Evolutionary conservation across 1,140 invertebrate species (phyloP).

Genomic region (Aphidius ervi): DNA sequence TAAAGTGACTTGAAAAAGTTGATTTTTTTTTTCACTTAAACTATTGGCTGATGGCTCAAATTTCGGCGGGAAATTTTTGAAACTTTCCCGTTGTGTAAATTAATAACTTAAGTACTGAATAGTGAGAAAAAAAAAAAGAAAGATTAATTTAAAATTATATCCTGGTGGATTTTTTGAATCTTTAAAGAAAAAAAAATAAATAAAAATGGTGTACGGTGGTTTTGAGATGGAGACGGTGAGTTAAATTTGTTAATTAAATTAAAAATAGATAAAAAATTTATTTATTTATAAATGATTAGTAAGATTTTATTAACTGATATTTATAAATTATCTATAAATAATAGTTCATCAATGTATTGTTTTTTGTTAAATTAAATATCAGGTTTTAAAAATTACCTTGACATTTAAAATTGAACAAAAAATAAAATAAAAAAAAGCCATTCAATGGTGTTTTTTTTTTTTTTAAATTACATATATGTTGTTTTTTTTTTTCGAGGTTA

Average conservation of each 20-base stretch:
- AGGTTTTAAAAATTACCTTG: too few species aligned
- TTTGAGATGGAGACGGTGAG: conserved; percentile 50
- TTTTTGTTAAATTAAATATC: too few species aligned
- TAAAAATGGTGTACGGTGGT: conserved; percentile 41
- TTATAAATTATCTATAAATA: too few species aligned
- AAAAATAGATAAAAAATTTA: too few species aligned
- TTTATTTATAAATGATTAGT: too few species aligned
- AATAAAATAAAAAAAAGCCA: too few species aligned
- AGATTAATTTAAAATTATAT: background rate
- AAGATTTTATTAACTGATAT: too few species aligned
- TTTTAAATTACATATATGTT: background rate
- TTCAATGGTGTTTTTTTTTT: too few species aligned
- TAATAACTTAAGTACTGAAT: background rate
- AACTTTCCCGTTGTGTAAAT: background rate
- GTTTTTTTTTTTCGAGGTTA: background rate
- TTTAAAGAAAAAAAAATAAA: background rate
- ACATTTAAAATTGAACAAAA: too few species aligned
- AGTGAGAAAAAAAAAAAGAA: background rate
- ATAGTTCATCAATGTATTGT: too few species aligned
- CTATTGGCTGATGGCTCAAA: background rate
- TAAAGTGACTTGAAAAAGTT: background rate
- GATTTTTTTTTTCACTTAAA: conserved; percentile 9
- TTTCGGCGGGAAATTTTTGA: background rate
- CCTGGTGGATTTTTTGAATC: background rate
- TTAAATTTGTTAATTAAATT: conserved; percentile 8